Conservation (phyloP, 2,797 vertebrate genomes). For the Cottoperca gobio region DNA sequence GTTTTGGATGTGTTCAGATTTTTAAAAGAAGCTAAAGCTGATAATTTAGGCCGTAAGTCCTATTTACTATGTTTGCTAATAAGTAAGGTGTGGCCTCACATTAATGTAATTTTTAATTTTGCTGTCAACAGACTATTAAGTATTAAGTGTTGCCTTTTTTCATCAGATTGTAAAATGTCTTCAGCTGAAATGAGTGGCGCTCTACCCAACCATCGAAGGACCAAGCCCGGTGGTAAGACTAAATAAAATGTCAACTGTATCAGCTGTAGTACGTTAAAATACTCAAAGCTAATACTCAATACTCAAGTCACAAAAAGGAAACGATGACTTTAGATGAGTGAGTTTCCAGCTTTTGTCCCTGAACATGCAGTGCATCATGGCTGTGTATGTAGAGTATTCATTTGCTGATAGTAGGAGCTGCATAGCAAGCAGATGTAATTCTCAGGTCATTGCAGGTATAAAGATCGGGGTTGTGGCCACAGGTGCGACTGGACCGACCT, state of each 20-base stretch:
- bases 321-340: neutral
- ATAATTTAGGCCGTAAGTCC: neutral
- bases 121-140: neutral
- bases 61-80: neutral
- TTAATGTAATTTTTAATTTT: neutral
- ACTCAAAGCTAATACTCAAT: neutral
- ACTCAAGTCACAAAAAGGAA: neutral
- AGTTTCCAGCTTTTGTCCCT: neutral
- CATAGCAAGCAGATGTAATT: neutral
- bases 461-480: conserved; percentile 61
- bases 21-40: neutral
- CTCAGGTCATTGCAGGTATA: conserved; percentile 66
- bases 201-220: conserved; percentile 80
- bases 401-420: neutral
- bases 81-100: neutral
- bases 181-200: conserved; percentile 74
- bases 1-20: neutral
- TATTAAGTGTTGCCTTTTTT: neutral
- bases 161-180: conserved; percentile 13
- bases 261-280: neutral
- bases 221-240: conserved; percentile 79
- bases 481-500: conserved; percentile 77
- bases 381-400: neutral
- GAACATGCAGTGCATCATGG: neutral
- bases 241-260: neutral